Conservation (phyloP, 53 echinoderm and acorn worm species). For the Henricia sp. region DNA sequence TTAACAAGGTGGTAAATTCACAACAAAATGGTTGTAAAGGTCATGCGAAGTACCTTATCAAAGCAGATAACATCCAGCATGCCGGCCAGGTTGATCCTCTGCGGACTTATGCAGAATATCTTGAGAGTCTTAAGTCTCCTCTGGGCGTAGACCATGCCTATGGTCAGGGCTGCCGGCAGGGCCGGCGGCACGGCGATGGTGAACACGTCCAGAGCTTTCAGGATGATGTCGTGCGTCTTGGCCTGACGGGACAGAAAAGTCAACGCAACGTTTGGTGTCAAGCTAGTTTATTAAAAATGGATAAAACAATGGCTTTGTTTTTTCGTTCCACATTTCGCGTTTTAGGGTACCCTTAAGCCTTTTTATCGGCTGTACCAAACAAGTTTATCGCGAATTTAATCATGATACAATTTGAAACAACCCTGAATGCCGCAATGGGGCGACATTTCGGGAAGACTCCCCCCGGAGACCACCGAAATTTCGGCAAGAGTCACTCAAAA, state of each 20-base stretch:
- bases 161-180: slow-evolving; percentile 94
- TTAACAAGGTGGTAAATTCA: not conserved
- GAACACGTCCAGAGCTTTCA: slow-evolving; percentile 93
- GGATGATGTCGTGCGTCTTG: slow-evolving; percentile 73
- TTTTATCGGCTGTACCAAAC: too few relatives aligned
- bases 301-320: too few relatives aligned
- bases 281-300: not conserved
- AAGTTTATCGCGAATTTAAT: too few relatives aligned
- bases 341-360: too few relatives aligned
- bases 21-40: too few relatives aligned
- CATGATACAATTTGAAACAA: too few relatives aligned
- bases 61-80: slow-evolving; percentile 97
- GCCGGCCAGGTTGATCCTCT: slow-evolving; percentile 92
- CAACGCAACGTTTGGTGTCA: not conserved
- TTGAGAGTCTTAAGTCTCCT: slow-evolving; percentile 72
- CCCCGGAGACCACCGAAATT: too few relatives aligned
- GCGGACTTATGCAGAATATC: slow-evolving; percentile 98
- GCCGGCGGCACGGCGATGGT: slow-evolving; percentile 98
- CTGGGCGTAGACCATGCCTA: slow-evolving; percentile 98
- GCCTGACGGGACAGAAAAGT: slow-evolving; percentile 51
- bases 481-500: too few relatives aligned
- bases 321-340: too few relatives aligned
- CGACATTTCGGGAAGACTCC: too few relatives aligned
- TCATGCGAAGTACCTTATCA: slow-evolving; percentile 77
- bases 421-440: too few relatives aligned